Percentiles rank a stretch among this genome's conserved stretches.
Conservation (phyloP, 2,113 vertebrate genomes). For the Siphamia tubifer region DNA sequence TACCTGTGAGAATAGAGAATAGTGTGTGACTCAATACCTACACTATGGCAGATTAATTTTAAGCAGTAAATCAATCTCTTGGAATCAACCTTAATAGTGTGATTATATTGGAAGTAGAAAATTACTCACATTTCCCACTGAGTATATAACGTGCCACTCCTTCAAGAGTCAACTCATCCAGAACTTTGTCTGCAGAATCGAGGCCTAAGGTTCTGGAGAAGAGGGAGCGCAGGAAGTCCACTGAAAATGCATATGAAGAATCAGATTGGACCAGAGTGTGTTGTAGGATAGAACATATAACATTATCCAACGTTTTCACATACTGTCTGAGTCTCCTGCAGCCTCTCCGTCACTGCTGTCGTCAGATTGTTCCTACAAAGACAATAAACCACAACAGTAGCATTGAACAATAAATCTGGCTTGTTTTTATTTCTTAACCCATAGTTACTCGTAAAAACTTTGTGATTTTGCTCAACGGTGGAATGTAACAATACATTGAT, state of each 20-base stretch:
- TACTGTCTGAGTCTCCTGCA: constrained; percentile 83
- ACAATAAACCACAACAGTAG: background rate
- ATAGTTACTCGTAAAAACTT: no score
- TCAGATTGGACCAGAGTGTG: background rate
- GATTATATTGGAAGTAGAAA: background rate
- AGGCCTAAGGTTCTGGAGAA: constrained; percentile 87
- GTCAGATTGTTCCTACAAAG: constrained; percentile 73
- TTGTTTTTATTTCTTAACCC: no score
- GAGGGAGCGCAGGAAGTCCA: constrained; percentile 90
- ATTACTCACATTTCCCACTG: constrained; percentile 86
- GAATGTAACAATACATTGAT: no score
- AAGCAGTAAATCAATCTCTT: background rate
- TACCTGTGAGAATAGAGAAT: constrained; percentile 75
- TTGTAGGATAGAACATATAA: background rate
- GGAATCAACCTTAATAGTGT: background rate
- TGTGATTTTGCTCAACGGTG: no score
- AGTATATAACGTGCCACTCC: constrained; percentile 86
- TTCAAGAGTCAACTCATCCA: constrained; percentile 87
- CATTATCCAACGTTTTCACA: constrained; percentile 17
- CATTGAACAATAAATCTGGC: background rate
- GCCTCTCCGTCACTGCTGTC: constrained; percentile 80
- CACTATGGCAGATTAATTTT: background rate
- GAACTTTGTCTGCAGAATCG: constrained; percentile 81
- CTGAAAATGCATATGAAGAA: constrained; percentile 59
- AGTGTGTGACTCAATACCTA: background rate